These are phyloP conservation scores for Cynocephalus volans DNA, from an alignment of 2,113 vertebrate species.

Conservation along the genomic window DNA sequence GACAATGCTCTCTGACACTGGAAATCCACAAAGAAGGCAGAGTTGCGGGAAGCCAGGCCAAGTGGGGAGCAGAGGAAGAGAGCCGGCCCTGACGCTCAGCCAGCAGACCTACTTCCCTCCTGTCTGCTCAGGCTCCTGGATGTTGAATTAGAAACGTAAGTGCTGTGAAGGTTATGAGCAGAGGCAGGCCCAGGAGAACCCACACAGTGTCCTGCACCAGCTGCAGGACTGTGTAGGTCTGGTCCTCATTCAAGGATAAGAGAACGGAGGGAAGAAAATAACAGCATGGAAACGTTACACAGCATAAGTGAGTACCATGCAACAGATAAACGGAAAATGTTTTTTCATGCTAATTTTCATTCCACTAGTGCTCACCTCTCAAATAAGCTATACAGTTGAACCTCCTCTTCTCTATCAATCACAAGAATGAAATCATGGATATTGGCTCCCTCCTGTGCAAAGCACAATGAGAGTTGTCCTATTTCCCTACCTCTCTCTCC, in stretches of 20 bases:
- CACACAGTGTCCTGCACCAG: fast-evolving
- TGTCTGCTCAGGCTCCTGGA: neutral
- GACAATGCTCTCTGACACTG: neutral
- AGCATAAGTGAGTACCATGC: fast-evolving
- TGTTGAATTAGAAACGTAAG: neutral
- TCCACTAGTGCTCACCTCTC: neutral
- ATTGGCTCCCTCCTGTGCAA: fast-evolving
- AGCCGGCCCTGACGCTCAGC: fast-evolving
- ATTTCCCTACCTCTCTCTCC: fast-evolving
- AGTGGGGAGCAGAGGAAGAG: fast-evolving
- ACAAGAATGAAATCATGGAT: neutral
- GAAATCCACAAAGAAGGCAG: fast-evolving
- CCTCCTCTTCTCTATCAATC: fast-evolving
- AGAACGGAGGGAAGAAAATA: too few species aligned
- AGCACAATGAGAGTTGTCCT: fast-evolving
- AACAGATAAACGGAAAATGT: fast-evolving
- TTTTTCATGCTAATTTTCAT: neutral
- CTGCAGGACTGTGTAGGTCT: neutral
- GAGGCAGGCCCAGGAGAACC: too few species aligned
- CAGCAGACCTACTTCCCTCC: fast-evolving
- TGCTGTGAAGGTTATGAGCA: too few species aligned
- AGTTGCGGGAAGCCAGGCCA: fast-evolving
- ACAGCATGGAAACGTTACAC: fast-evolving
- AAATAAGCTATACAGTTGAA: fast-evolving
- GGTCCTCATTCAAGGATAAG: fast-evolving